A percentile compares a stretch with the other conserved stretches of the same genome.
These are phyloP conservation scores for Eclectus roratus DNA, from an alignment of 2,113 vertebrate species.

Conservation along the genomic window DNA sequence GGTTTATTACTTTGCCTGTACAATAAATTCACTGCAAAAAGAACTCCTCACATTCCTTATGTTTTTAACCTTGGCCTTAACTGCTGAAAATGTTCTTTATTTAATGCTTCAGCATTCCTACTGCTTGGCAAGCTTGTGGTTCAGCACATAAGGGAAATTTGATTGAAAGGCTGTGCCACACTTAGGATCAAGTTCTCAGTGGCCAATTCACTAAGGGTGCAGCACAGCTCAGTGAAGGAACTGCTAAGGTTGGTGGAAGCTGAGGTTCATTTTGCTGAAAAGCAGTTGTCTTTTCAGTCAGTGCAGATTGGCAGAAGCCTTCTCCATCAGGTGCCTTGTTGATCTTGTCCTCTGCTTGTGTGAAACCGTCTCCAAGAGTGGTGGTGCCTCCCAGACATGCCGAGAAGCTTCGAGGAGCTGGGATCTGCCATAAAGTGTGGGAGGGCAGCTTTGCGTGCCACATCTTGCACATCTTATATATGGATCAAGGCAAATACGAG, in stretches of 20 bases:
- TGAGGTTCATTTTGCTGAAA: background rate
- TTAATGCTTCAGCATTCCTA: slow-evolving; percentile 43
- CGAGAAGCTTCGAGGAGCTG: background rate
- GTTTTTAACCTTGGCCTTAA: slow-evolving; percentile 53
- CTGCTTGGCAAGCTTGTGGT: slow-evolving; percentile 40
- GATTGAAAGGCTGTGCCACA: slow-evolving; percentile 34
- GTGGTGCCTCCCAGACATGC: fast-evolving
- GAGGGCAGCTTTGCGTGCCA: background rate
- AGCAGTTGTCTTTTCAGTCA: background rate
- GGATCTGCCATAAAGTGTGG: background rate
- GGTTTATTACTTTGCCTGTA: slow-evolving; percentile 9
- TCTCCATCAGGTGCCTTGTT: background rate
- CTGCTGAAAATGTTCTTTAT: slow-evolving; percentile 59
- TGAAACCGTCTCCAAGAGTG: background rate
- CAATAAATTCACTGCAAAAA: slow-evolving; percentile 50
- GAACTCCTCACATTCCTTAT: slow-evolving; percentile 28
- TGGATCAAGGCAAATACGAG: background rate
- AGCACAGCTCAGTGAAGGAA: background rate
- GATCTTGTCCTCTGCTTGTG: background rate
- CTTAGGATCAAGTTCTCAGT: slow-evolving; percentile 29
- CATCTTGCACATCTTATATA: background rate
- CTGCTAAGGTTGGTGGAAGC: background rate
- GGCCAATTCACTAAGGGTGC: background rate
- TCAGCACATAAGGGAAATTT: slow-evolving; percentile 18
- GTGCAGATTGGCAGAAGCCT: background rate